These are phyloP conservation scores for Schlechtendalia chinensis DNA, from an alignment of 1,140 invertebrate species.

Conservation along the genomic window DNA sequence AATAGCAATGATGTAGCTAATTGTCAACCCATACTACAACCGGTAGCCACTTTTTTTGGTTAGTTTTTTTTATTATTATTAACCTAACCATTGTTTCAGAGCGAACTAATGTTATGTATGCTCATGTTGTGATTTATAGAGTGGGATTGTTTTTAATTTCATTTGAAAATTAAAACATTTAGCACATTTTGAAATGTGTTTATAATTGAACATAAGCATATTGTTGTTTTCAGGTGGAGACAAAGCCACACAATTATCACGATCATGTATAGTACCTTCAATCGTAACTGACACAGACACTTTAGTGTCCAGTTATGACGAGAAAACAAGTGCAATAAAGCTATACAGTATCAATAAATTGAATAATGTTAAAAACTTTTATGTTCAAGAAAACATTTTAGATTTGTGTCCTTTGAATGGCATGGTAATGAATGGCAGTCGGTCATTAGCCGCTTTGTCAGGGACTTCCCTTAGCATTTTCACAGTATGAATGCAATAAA, in stretches of 20 bases:
- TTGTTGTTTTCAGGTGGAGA: conserved; percentile 26
- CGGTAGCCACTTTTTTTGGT: conserved; percentile 36
- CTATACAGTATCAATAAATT: not conserved
- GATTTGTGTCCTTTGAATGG: conserved; percentile 21
- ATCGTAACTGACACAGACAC: not conserved
- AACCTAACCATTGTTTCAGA: not conserved
- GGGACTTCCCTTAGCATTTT: not conserved
- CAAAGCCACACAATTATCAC: not conserved
- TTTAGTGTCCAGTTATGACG: not conserved
- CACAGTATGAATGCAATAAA: not conserved
- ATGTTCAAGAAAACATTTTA: conserved; percentile 7
- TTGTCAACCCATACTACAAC: not conserved
- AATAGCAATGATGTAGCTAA: not conserved
- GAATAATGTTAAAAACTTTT: not conserved
- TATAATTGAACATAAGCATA: not conserved
- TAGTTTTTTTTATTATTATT: not conserved
- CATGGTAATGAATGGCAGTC: not conserved
- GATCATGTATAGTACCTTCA: conserved; percentile 21
- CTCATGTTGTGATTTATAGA: not conserved
- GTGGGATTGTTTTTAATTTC: not conserved
- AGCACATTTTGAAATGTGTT: not conserved
- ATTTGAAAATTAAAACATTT: not conserved
- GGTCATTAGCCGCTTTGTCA: conserved; percentile 22
- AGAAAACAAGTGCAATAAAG: not conserved
- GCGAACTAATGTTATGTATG: not conserved